phyloP scores from a whole-genome alignment of 2,888 invertebrate genomes.

The Euplagia quadripunctaria region DNA sequence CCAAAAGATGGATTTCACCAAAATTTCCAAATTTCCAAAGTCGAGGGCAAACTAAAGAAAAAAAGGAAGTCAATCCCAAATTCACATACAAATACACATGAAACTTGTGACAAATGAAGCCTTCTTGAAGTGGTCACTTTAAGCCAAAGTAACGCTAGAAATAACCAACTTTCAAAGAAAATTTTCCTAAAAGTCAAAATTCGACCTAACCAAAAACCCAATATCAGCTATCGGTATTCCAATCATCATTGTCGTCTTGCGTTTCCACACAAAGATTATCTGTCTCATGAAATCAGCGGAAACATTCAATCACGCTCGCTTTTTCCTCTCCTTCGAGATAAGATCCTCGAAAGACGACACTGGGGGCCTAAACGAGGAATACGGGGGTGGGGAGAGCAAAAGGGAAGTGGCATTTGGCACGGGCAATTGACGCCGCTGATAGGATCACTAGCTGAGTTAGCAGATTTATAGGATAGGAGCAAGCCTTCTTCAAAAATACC shows the following conservation, averaged over 20 bases:
- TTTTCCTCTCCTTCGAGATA: slow-evolving; percentile 72
- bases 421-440: slow-evolving; percentile 88
- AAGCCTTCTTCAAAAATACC: slow-evolving; percentile 4
- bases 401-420: slow-evolving; percentile 86
- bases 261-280: slow-evolving; percentile 72
- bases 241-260: slow-evolving; percentile 57
- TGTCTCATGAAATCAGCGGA: slow-evolving; percentile 78
- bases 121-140: no score
- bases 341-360: slow-evolving; percentile 61
- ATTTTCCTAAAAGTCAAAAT: slow-evolving; percentile 1
- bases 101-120: no score
- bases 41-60: no score
- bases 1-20: no score
- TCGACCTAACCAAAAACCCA: slow-evolving; percentile 31
- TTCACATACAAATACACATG: background rate
- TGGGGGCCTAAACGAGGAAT: slow-evolving; percentile 42
- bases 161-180: background rate
- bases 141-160: no score
- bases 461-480: slow-evolving; percentile 73
- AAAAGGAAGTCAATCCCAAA: background rate
- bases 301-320: slow-evolving; percentile 81
- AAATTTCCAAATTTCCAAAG: no score
- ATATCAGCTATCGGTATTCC: slow-evolving; percentile 46
- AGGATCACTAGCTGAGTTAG: slow-evolving; percentile 86
- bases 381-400: slow-evolving; percentile 53